A percentile compares a stretch with the other conserved stretches of the same genome.
phyloP scores from a whole-genome alignment of 1,140 invertebrate species.

The Nilaparvata lugens region DNA sequence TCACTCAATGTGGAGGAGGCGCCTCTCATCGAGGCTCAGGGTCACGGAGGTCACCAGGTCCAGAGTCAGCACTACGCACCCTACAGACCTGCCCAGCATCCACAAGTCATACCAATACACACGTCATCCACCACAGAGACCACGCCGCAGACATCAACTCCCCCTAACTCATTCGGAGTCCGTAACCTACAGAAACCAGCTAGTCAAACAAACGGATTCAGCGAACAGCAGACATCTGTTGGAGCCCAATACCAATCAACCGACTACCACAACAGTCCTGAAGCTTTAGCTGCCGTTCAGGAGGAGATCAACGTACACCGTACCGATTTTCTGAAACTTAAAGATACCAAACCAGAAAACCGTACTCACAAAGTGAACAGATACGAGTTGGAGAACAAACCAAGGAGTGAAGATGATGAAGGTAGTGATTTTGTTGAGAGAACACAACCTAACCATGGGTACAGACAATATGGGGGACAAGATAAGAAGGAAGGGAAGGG shows the following conservation, averaged over 20 bases:
- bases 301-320: neutral
- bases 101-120: conserved; percentile 5
- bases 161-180: neutral
- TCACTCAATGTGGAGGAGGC: conserved; percentile 46
- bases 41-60: neutral
- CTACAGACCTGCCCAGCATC: neutral
- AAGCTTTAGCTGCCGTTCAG: neutral
- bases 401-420: neutral
- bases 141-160: neutral
- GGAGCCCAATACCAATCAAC: neutral
- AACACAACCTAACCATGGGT: neutral
- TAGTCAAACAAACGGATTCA: neutral
- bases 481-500: neutral
- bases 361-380: neutral
- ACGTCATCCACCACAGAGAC: neutral
- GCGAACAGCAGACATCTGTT: neutral
- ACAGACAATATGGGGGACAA: too few relatives aligned
- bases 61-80: conserved; percentile 3
- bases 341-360: neutral
- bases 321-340: neutral
- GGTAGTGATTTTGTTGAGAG: neutral
- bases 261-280: neutral
- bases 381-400: conserved; percentile 2
- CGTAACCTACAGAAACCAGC: neutral
- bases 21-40: conserved; percentile 26